These are phyloP conservation scores for Mellivora capensis DNA, from an alignment of 2,113 vertebrate species.

Conservation along the genomic window DNA sequence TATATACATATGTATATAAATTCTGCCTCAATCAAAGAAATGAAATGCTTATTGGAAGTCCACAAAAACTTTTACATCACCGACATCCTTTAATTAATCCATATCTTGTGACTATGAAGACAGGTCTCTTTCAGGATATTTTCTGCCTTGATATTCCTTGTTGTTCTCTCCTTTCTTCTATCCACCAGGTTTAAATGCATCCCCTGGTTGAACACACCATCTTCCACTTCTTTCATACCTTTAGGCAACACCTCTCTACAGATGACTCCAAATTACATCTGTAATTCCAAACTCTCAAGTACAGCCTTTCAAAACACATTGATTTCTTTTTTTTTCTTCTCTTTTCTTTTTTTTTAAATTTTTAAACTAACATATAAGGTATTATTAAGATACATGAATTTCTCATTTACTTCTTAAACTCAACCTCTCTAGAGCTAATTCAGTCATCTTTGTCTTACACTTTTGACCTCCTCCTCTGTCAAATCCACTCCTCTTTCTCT, in stretches of 20 bases:
- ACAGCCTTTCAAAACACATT: neutral
- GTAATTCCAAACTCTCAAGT: neutral
- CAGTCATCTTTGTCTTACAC: neutral
- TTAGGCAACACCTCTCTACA: neutral
- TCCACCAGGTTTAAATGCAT: neutral
- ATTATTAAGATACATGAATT: neutral
- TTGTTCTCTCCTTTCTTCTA: neutral
- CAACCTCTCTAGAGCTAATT: neutral
- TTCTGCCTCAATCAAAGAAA: neutral
- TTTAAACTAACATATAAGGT: too few species aligned
- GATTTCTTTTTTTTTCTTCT: neutral
- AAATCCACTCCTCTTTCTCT: neutral
- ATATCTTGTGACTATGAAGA: neutral
- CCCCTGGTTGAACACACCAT: neutral
- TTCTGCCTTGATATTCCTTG: neutral
- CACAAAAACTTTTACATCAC: neutral
- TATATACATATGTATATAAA: neutral
- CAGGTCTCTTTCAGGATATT: neutral
- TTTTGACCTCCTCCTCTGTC: neutral
- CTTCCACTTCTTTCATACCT: neutral
- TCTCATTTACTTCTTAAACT: neutral
- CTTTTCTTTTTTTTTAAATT: too few species aligned
- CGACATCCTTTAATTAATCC: neutral
- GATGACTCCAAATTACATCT: neutral
- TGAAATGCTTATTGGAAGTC: neutral